Evolutionary conservation across 2,888 invertebrate species (phyloP).

Genomic region (Heterodera filipjevi): DNA sequence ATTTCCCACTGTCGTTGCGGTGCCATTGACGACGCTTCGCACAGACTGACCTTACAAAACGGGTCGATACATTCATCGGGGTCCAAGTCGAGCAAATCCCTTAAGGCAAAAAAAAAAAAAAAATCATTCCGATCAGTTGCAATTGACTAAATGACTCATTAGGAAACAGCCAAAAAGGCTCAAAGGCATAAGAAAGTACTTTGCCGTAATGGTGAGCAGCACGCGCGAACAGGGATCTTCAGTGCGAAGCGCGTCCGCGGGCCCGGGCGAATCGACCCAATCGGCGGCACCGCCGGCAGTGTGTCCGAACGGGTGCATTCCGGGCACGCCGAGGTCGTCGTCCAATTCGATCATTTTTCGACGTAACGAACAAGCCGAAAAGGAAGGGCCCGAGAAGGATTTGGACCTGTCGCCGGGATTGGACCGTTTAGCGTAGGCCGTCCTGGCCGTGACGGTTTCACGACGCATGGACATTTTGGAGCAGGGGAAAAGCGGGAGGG

Average conservation of each 20-base stretch:
- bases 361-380: not conserved
- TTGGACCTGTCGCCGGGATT: constrained; percentile 22
- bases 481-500: too few relatives aligned
- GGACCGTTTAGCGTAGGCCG: not conserved
- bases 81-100: constrained; percentile 51
- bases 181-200: constrained; percentile 28
- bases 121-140: not conserved
- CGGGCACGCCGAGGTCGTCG: constrained; percentile 13
- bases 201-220: constrained; percentile 41
- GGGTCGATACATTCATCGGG: constrained; percentile 54
- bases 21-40: constrained; percentile 39
- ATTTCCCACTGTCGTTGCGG: constrained; percentile 47
- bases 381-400: constrained; percentile 15
- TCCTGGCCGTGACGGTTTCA: constrained; percentile 1
- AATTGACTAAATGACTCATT: too few relatives aligned
- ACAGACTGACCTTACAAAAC: constrained; percentile 49
- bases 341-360: constrained; percentile 16
- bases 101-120: constrained; percentile 28
- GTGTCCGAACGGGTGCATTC: constrained; percentile 19
- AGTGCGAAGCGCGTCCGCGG: constrained; percentile 13
- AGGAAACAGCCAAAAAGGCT: not conserved
- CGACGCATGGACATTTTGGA: constrained; percentile 23
- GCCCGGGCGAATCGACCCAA: constrained; percentile 22
- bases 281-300: constrained; percentile 9
- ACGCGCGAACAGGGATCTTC: constrained; percentile 36